phyloP scores from a whole-genome alignment of 2,113 vertebrate species.

The Cyprinus carpio region DNA sequence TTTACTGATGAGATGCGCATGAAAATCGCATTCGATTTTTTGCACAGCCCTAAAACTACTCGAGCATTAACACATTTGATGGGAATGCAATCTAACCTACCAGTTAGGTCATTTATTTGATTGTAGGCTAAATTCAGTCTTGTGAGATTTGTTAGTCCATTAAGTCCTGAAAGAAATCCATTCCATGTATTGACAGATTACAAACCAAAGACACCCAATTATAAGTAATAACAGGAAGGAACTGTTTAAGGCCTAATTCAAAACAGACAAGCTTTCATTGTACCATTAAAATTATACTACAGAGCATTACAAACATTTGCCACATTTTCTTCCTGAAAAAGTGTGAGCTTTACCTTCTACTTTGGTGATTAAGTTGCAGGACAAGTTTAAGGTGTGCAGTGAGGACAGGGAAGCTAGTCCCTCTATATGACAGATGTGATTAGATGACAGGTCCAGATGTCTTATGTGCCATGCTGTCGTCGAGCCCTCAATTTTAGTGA shows the following conservation, averaged over 20 bases:
- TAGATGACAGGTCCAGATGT: slow-evolving; percentile 92
- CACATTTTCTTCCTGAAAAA: slow-evolving; percentile 24
- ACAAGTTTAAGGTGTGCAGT: slow-evolving; percentile 87
- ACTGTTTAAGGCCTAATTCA: not conserved
- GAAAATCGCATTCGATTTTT: too few species aligned
- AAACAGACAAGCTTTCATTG: not conserved
- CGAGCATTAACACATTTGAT: not conserved
- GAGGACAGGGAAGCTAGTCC: slow-evolving; percentile 80
- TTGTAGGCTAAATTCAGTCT: slow-evolving; percentile 91
- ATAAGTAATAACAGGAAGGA: not conserved
- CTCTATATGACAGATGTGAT: slow-evolving; percentile 86
- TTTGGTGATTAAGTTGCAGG: slow-evolving; percentile 90
- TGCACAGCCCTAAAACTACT: too few species aligned
- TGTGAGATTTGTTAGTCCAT: slow-evolving; percentile 86
- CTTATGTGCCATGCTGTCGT: slow-evolving; percentile 76
- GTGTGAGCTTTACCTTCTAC: slow-evolving; percentile 80
- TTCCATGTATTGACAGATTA: not conserved
- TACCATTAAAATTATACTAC: not conserved
- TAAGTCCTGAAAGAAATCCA: slow-evolving; percentile 77
- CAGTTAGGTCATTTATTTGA: slow-evolving; percentile 85
- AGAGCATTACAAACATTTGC: not conserved
- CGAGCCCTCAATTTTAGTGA: slow-evolving; percentile 86
- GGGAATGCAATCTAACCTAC: slow-evolving; percentile 75
- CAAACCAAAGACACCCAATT: not conserved
- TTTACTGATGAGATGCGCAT: too few species aligned